phyloP scores from a whole-genome alignment of 2,113 vertebrate species.

The Willisornis vidua region DNA sequence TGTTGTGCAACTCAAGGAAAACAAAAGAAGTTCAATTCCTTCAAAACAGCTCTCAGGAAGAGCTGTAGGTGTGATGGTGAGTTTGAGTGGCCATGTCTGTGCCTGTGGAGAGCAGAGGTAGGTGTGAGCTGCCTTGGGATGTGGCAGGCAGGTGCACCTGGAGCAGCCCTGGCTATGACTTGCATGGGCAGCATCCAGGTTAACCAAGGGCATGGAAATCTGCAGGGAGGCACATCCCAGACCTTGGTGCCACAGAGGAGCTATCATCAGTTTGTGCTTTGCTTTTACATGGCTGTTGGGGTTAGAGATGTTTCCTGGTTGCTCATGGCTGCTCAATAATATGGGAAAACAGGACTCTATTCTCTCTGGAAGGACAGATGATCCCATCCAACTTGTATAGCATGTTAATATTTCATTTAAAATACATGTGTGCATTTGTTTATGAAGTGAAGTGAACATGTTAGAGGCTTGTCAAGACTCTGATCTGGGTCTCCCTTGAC shows the following conservation, averaged over 20 bases:
- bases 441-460: background rate
- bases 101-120: background rate
- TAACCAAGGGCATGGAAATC: background rate
- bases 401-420: background rate
- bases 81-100: background rate
- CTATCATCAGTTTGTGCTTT: background rate
- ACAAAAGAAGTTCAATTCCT: background rate
- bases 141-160: background rate
- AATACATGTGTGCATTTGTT: background rate
- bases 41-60: background rate
- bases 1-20: background rate
- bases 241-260: background rate
- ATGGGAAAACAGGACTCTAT: background rate
- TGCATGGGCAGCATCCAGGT: background rate
- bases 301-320: background rate
- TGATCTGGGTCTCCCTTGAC: background rate
- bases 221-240: background rate
- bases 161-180: background rate
- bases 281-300: background rate
- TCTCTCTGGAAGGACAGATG: background rate
- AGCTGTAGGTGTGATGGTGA: background rate
- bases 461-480: background rate
- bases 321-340: background rate
- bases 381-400: background rate
- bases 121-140: background rate